Percentiles rank a stretch among this genome's conserved stretches.
Conservation (phyloP, 2,797 vertebrate species). For the Propithecus deckenii region DNA sequence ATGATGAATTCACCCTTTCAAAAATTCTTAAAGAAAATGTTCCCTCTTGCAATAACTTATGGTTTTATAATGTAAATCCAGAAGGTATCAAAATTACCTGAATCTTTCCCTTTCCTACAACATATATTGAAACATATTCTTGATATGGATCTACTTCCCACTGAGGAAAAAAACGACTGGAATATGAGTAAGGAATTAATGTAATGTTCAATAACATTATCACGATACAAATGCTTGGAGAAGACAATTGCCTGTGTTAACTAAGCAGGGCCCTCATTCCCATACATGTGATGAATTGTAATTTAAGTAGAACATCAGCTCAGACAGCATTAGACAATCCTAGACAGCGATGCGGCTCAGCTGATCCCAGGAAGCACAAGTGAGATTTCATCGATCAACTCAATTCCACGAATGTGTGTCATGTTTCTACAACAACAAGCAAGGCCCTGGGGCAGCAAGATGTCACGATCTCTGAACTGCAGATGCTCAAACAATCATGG, state of each 20-base stretch:
- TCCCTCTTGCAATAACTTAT: background rate
- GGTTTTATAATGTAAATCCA: background rate
- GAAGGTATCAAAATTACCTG: background rate
- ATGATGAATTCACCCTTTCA: background rate
- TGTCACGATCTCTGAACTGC: background rate
- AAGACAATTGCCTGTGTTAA: background rate
- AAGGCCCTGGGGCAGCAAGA: background rate
- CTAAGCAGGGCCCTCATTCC: background rate
- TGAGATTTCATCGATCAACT: background rate
- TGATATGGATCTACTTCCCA: background rate
- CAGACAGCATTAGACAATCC: background rate
- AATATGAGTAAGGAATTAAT: background rate
- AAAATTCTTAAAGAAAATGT: background rate
- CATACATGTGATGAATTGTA: background rate
- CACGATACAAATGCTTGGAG: background rate
- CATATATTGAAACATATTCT: background rate
- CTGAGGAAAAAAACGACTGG: background rate
- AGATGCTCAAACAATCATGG: background rate
- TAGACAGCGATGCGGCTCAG: background rate
- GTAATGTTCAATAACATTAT: background rate
- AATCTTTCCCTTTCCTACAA: background rate
- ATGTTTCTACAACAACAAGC: background rate
- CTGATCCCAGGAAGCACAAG: background rate
- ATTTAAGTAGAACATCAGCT: background rate
- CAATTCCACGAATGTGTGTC: background rate